Evolutionary conservation across 2,113 vertebrate species (phyloP), one percentile per base, ranked within the genome.

Genomic region (Argyrosomus japonicus): DNA sequence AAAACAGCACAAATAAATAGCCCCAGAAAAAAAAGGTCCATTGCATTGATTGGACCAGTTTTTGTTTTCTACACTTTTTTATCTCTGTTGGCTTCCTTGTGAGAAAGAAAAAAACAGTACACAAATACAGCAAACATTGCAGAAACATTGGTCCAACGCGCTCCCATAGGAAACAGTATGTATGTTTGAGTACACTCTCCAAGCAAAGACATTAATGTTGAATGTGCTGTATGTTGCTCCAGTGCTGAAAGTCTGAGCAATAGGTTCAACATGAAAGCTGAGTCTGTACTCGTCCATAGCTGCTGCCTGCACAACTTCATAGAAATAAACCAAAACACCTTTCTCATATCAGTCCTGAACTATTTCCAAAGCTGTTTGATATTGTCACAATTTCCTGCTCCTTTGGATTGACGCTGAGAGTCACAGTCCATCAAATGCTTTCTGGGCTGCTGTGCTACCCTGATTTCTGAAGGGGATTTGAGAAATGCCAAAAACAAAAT

Each of bases 401-500:
- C 36, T 79, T 47, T 71, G 58, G 58, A 56, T 79, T 72, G 45
- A 62, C 6, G 19, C 48, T 32, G 40, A 6, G 3, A 63, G 65
- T 53, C 54, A 60, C 70, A 69, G 45, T 48, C 80, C 50, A 63
- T 82, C 65, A 56, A 36, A 45, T 56, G n/a, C 12, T 57, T 81
- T 54, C 62, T 17, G 17, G 51, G 19, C 5, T 29, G 51, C 60
- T 32, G 48, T 15, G 12, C 58, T 40, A 14, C 23, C 32, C 13
- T 67, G 60, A 65, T 78, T 60, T 72, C 45, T 4, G 43, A 45
- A 4, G 48, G 68, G 27, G 62, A 78, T 78, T 73, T 54, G 32
- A 84, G 25, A 32, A 47, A 72, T 2, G 3, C 19, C 29, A 60
- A 75, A 67, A 53, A 60, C 21, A 32, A 62, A 53, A 75, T 68